Percentiles rank a stretch among this genome's conserved stretches.
These are phyloP conservation scores for Eulemur albifrons DNA, from an alignment of 2,797 vertebrate genomes.

Conservation along the genomic window DNA sequence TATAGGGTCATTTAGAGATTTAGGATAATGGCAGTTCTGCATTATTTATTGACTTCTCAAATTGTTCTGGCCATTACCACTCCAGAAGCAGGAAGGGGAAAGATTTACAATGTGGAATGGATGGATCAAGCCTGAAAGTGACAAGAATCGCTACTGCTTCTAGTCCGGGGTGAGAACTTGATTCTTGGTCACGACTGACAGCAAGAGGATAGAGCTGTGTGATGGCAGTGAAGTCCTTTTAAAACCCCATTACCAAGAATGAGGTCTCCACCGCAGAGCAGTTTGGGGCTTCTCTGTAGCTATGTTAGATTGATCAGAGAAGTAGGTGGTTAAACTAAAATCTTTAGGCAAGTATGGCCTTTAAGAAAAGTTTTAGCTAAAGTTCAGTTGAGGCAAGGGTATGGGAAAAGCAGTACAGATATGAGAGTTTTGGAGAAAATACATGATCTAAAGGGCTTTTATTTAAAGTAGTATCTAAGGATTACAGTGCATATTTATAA, in stretches of 20 bases:
- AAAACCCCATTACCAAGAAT: not conserved
- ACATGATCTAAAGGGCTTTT: not conserved
- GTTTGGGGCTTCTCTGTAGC: not conserved
- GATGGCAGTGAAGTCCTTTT: not conserved
- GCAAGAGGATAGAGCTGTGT: not conserved
- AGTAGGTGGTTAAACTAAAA: not conserved
- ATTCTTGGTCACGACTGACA: not conserved
- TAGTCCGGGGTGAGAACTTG: not conserved
- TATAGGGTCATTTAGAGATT: not conserved
- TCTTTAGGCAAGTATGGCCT: not conserved
- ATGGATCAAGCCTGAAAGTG: not conserved
- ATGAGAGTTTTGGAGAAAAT: not conserved
- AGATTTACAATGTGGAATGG: not conserved
- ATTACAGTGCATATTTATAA: slow-evolving; percentile 25
- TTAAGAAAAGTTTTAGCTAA: not conserved
- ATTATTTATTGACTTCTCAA: not conserved
- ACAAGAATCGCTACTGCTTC: not conserved
- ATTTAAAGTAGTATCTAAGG: not conserved
- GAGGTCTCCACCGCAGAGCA: not conserved
- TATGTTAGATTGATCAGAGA: not conserved
- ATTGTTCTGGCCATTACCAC: not conserved
- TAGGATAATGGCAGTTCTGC: not conserved
- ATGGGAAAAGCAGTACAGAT: not conserved
- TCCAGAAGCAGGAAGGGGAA: not conserved
- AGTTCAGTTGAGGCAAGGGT: not conserved